These are phyloP conservation scores for Parazoanthus swiftii DNA, from an alignment of 92 coral and sea anemone genomes.

Conservation along the genomic window DNA sequence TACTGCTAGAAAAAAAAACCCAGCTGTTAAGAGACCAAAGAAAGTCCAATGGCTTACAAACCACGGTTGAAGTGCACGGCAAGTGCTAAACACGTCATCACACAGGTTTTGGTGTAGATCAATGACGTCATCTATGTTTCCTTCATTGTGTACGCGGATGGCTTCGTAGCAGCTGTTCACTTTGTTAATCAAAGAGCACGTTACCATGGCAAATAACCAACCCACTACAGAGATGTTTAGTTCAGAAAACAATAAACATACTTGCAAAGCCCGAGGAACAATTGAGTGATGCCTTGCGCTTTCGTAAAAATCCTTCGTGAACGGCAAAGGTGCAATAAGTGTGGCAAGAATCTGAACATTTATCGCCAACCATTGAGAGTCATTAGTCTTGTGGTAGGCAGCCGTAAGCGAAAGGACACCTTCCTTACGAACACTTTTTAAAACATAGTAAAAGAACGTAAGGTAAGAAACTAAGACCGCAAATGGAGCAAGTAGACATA, in stretches of 20 bases:
- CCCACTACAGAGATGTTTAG: not conserved
- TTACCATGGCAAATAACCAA: not conserved
- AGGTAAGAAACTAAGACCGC: not conserved
- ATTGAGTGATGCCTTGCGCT: too few species aligned
- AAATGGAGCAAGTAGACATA: not conserved
- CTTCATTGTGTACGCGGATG: not conserved
- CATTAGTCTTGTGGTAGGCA: not conserved
- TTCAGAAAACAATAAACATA: too few species aligned
- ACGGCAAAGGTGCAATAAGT: not conserved
- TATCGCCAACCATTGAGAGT: not conserved
- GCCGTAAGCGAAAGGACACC: not conserved
- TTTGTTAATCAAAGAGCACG: not conserved
- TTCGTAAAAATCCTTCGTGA: too few species aligned
- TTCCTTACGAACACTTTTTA: not conserved
- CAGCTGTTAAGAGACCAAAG: not conserved
- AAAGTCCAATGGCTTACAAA: conserved; percentile 21
- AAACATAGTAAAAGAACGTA: not conserved
- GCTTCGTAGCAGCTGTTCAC: not conserved
- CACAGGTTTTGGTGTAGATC: not conserved
- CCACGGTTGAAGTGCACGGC: conserved; percentile 10
- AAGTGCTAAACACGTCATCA: not conserved
- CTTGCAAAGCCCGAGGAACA: too few species aligned
- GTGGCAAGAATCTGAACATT: not conserved
- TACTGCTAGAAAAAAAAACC: not conserved
- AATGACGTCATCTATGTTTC: not conserved